Evolutionary conservation across 2,888 invertebrate genomes (phyloP), one percentile per base, ranked within the genome.

Genomic region (Mayetiola destructor): DNA sequence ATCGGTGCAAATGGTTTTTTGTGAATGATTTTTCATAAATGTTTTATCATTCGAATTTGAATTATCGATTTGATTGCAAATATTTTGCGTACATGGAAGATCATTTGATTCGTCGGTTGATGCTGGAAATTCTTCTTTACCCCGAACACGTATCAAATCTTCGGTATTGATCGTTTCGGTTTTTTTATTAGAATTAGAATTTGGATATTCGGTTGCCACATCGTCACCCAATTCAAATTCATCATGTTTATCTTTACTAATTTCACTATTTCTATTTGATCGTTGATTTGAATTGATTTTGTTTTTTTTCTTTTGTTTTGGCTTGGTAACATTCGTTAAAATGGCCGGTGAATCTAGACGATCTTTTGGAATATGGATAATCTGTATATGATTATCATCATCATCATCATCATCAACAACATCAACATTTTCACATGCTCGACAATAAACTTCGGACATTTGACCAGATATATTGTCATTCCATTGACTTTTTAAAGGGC

Each of bases 111-210:
- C 16, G 68, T 52, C 52, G n/a, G 29, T 20, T 40, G 39, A 12
- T 57, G 77, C 76, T 0, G 85, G 84, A 62, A 84, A 69, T 71
- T 85, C 86, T 68, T 85, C 85, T 66, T 79, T 80, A 14, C 84
- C 85, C 62, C 82, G 79, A 30, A 81, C 81, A 23, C 74, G 76
- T 21, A 78, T 75, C 67, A 73, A 69, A 2, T 68, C 65, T 59
- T 70, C 67, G 55, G 73, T 61, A 65, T 77, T 69, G 65, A 67
- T 77, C 66, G 67, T 75, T 64, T 62, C 75, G 66, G 16, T 29
- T 52, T 29, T 30, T 37, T 32, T 32, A 71, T 3, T 29, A 12
- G 2, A 29, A 27, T 16, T 53, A 69, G 65, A 53, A 68, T 67
- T 4, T 63, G 65, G 37, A 66, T 73, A 62, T 70, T 74, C 14